phyloP scores from a whole-genome alignment of 2,888 invertebrate species.

The Clitarchus hookeri region DNA sequence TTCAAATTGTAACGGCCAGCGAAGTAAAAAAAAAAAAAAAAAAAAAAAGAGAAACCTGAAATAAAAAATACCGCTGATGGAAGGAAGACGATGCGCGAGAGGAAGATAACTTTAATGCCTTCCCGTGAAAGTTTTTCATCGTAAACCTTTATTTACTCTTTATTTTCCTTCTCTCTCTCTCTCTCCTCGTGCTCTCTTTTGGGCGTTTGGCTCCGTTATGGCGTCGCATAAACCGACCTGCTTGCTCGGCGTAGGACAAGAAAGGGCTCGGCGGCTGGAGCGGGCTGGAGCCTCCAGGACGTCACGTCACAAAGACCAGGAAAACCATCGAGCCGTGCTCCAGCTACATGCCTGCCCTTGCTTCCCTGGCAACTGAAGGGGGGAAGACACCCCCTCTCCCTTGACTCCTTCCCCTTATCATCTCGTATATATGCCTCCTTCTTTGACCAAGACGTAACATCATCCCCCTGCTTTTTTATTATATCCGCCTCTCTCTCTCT shows the following conservation, averaged over 20 bases:
- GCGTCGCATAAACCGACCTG: conserved; percentile 14
- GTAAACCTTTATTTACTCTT: conserved; percentile 14
- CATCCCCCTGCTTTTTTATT: too few species aligned
- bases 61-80: not conserved
- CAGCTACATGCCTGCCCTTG: not conserved
- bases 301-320: not conserved
- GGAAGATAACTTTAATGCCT: conserved; percentile 14
- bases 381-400: not conserved
- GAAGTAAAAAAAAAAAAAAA: not conserved
- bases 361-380: not conserved
- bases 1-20: conserved; percentile 2
- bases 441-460: not conserved
- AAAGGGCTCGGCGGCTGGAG: not conserved
- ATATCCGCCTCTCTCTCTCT: too few species aligned
- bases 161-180: not conserved
- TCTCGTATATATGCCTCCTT: not conserved
- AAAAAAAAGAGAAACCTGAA: not conserved
- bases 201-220: not conserved
- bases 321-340: not conserved
- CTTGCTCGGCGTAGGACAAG: not conserved
- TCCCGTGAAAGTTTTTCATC: conserved; percentile 14
- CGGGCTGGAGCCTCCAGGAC: not conserved
- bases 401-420: not conserved
- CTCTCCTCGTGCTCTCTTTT: too few species aligned
- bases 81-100: not conserved